Percentiles rank a stretch among this genome's conserved stretches.
phyloP scores from a whole-genome alignment of 2,113 vertebrate genomes.

The Silurus meridionalis region DNA sequence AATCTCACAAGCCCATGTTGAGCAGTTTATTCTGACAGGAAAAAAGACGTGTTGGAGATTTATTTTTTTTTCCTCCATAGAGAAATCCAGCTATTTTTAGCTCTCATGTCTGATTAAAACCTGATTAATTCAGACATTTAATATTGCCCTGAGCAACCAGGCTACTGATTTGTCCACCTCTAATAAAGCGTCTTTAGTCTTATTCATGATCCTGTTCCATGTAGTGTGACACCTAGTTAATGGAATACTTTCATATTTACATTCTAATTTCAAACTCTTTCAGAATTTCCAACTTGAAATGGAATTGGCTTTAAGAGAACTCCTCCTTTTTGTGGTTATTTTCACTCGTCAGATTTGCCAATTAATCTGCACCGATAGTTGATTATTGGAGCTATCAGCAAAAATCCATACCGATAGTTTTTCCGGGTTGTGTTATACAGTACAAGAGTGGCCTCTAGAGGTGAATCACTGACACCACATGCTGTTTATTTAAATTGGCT shows the following conservation, averaged over 20 bases:
- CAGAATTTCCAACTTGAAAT: background rate
- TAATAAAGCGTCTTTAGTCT: background rate
- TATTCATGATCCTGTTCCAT: background rate
- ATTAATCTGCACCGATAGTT: too few species aligned
- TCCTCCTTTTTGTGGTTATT: too few species aligned
- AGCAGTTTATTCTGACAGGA: background rate
- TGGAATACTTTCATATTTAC: background rate
- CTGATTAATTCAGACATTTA: background rate
- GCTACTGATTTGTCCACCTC: background rate
- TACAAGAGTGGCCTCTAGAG: too few species aligned
- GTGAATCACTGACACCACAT: too few species aligned
- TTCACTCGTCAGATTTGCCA: too few species aligned
- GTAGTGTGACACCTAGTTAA: background rate
- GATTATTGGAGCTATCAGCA: too few species aligned
- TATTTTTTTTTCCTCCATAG: too few species aligned
- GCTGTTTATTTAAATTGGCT: too few species aligned
- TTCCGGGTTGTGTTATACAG: too few species aligned
- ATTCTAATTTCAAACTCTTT: background rate
- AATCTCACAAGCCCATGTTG: background rate
- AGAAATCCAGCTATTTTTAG: background rate
- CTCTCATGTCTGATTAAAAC: background rate
- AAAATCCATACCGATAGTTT: too few species aligned
- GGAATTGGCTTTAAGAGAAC: too few species aligned
- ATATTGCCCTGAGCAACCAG: background rate
- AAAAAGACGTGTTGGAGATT: background rate